These are phyloP conservation scores for Polydrusus pterygomalis DNA, from an alignment of 2,888 invertebrate genomes.

Conservation along the genomic window DNA sequence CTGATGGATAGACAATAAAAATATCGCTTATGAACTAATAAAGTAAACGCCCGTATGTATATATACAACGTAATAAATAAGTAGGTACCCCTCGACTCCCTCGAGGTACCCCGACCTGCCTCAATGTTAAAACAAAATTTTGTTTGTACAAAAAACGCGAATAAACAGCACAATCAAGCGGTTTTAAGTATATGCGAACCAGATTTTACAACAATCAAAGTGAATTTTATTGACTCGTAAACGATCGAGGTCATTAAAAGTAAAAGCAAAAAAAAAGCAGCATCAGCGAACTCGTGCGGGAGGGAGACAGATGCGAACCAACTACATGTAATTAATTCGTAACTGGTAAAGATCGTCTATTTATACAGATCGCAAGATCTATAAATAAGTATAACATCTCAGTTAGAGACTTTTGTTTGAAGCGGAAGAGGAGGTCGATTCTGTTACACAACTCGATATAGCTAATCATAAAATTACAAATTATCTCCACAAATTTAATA, in stretches of 20 bases:
- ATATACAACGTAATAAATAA: too few relatives aligned
- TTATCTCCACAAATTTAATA: too few relatives aligned
- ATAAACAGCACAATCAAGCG: constrained; percentile 16
- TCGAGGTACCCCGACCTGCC: constrained; percentile 9
- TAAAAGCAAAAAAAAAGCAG: constrained; percentile 39
- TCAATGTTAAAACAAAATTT: constrained; percentile 14
- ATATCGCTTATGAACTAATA: too few relatives aligned
- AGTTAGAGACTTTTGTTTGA: constrained; percentile 30
- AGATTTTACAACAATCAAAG: constrained; percentile 39
- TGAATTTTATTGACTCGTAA: constrained; percentile 43
- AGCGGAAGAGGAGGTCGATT: constrained; percentile 10
- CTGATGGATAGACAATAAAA: too few relatives aligned
- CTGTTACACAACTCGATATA: background rate
- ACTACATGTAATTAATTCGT: constrained; percentile 29
- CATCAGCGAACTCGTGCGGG: constrained; percentile 26
- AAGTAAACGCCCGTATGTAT: too few relatives aligned
- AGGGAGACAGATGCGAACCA: constrained; percentile 37
- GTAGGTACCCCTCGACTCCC: too few relatives aligned
- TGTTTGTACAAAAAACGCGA: constrained; percentile 31
- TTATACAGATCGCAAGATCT: constrained; percentile 44
- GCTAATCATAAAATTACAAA: background rate
- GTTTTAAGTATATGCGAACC: constrained; percentile 18
- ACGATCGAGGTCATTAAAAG: constrained; percentile 38
- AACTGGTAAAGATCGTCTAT: constrained; percentile 40
- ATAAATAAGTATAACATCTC: constrained; percentile 41